Evolutionary conservation across 2,888 invertebrate genomes (phyloP).

Genomic region (Deilephila elpenor): DNA sequence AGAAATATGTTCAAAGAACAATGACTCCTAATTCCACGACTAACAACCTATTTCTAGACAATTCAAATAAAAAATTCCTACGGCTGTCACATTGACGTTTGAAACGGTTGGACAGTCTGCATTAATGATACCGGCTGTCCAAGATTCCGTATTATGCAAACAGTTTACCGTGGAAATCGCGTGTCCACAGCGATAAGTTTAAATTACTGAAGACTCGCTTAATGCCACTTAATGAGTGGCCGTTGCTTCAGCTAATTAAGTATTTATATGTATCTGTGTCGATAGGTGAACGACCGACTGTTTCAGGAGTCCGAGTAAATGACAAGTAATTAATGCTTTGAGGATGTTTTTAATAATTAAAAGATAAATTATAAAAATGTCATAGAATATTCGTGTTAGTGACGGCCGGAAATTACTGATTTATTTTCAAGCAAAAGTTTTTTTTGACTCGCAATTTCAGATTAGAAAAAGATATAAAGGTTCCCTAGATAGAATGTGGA

Average conservation of each 20-base stretch:
- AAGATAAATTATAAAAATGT: neutral
- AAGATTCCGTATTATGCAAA: conserved; percentile 6
- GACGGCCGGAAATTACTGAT: neutral
- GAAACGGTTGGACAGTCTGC: neutral
- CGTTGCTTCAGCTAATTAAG: conserved; percentile 28
- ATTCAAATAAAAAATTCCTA: no score
- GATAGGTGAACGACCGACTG: conserved; percentile 24
- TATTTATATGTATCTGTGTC: conserved; percentile 31
- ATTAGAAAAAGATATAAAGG: no score
- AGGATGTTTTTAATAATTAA: neutral
- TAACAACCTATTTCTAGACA: no score
- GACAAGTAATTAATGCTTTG: conserved; percentile 1
- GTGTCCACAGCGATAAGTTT: conserved; percentile 5
- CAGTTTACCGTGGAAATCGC: conserved; percentile 8
- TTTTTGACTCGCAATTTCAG: no score
- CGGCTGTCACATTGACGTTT: neutral
- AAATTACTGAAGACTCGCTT: conserved; percentile 6
- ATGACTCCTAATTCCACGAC: no score
- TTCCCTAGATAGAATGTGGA: no score
- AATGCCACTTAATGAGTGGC: conserved; percentile 24
- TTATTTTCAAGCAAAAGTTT: no score
- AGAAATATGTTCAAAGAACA: no score
- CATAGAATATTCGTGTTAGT: neutral
- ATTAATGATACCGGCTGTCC: neutral
- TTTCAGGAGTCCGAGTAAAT: neutral